These are phyloP conservation scores for Danio kyathit DNA, from an alignment of 2,797 vertebrate genomes.

Conservation along the genomic window DNA sequence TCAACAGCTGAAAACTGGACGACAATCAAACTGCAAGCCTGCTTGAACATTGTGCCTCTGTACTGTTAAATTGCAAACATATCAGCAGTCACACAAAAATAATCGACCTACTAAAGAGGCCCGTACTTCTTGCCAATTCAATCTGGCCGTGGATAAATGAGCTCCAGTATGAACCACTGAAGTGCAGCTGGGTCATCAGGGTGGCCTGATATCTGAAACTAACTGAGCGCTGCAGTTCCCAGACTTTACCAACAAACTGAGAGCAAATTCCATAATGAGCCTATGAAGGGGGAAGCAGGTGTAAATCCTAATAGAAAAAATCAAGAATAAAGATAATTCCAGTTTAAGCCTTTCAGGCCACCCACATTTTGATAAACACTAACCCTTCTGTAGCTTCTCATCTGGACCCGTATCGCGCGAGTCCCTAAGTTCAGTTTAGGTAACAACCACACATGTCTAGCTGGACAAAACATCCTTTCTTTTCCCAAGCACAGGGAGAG, in stretches of 20 bases:
- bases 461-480: conserved; percentile 78
- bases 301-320: conserved; percentile 9
- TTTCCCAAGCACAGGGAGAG: conserved; percentile 62
- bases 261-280: conserved; percentile 3
- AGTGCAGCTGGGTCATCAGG: conserved; percentile 49
- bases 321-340: conserved; percentile 23
- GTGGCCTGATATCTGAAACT: conserved; percentile 41
- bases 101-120: background rate
- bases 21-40: too few species aligned
- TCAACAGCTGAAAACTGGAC: too few species aligned
- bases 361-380: conserved; percentile 44
- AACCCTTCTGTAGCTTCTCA: conserved; percentile 44
- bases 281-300: conserved; percentile 19
- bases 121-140: conserved; percentile 11
- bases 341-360: conserved; percentile 9
- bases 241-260: conserved; percentile 20
- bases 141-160: conserved; percentile 33
- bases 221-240: conserved; percentile 6
- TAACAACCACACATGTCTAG: conserved; percentile 66
- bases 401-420: conserved; percentile 33
- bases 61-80: background rate
- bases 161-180: conserved; percentile 44
- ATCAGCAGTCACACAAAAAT: conserved; percentile 7
- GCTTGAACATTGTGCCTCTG: background rate
- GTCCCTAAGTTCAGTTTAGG: conserved; percentile 70